Evolutionary conservation across 2,888 invertebrate species (phyloP).

Genomic region (Tortricodes alternella): DNA sequence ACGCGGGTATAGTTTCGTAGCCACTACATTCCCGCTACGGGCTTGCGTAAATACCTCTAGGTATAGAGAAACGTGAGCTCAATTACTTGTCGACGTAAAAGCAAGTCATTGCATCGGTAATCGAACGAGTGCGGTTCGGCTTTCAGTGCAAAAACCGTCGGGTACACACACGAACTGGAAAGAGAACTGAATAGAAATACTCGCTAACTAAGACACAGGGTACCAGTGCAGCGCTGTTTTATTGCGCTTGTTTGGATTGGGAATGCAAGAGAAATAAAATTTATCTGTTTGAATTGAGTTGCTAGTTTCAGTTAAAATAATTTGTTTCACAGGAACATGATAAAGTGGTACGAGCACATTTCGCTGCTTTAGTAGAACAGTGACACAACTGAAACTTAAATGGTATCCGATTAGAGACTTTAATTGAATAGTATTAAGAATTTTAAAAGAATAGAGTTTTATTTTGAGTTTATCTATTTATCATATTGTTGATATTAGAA

Average conservation of each 20-base stretch:
- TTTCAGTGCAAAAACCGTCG: conserved; percentile 68
- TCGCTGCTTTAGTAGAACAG: too few species aligned
- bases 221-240: conserved; percentile 18
- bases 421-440: too few species aligned
- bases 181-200: conserved; percentile 43
- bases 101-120: conserved; percentile 77
- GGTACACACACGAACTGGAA: conserved; percentile 42
- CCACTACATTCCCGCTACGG: conserved; percentile 37
- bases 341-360: not conserved
- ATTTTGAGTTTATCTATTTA: too few species aligned
- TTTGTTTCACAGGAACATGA: too few species aligned
- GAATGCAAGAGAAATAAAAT: conserved; percentile 6
- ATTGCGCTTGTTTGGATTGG: conserved; percentile 16
- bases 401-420: too few species aligned
- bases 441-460: too few species aligned
- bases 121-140: conserved; percentile 58
- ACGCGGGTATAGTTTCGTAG: conserved; percentile 53
- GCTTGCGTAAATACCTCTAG: conserved; percentile 29
- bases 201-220: conserved; percentile 25
- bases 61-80: conserved; percentile 48
- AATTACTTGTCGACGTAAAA: conserved; percentile 68
- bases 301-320: not conserved
- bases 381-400: too few species aligned
- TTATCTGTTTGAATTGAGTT: not conserved
- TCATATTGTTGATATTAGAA: too few species aligned